phyloP scores from a whole-genome alignment of 92 coral and sea anemone genomes.

The Montipora capitata region DNA sequence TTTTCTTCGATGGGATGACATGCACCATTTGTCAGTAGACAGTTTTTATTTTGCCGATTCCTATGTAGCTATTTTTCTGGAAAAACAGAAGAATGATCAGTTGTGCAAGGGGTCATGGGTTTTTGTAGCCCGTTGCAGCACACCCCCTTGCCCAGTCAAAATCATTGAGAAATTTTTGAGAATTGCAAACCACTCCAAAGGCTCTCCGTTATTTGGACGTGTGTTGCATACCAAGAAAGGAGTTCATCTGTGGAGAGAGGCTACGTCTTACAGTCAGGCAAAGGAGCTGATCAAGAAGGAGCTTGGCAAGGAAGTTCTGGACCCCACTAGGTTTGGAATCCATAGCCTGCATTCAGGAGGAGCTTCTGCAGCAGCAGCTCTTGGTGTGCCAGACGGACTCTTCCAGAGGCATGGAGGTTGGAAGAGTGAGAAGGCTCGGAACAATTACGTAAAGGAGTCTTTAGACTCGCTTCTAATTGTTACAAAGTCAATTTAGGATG shows the following conservation, averaged over 20 bases:
- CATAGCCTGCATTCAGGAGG: constrained; percentile 43
- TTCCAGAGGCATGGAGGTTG: constrained; percentile 62
- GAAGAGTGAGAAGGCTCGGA: constrained; percentile 47
- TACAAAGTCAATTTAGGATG: constrained; percentile 30
- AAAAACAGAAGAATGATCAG: constrained; percentile 52
- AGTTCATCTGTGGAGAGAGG: constrained; percentile 31
- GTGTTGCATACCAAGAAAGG: constrained; percentile 47
- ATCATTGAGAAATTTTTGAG: constrained; percentile 40
- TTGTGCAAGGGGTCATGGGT: constrained; percentile 69
- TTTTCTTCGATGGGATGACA: constrained; percentile 69
- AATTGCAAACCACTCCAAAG: constrained; percentile 12
- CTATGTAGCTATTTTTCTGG: constrained; percentile 47
- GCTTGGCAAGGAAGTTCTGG: constrained; percentile 55
- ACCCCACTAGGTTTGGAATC: constrained; percentile 33
- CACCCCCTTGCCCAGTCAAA: constrained; percentile 6
- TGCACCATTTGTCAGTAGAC: constrained; percentile 38
- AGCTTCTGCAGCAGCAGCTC: too few species aligned
- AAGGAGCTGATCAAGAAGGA: constrained; percentile 58
- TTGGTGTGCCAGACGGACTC: constrained; percentile 60
- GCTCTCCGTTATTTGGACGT: constrained; percentile 37
- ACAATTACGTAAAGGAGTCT: too few species aligned
- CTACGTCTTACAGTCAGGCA: constrained; percentile 38
- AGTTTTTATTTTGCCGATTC: background rate
- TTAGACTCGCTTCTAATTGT: constrained; percentile 19
- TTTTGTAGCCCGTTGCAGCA: constrained; percentile 44